Evolutionary conservation across 2,797 vertebrate genomes (phyloP).

Genomic region (Fundulus diaphanus): DNA sequence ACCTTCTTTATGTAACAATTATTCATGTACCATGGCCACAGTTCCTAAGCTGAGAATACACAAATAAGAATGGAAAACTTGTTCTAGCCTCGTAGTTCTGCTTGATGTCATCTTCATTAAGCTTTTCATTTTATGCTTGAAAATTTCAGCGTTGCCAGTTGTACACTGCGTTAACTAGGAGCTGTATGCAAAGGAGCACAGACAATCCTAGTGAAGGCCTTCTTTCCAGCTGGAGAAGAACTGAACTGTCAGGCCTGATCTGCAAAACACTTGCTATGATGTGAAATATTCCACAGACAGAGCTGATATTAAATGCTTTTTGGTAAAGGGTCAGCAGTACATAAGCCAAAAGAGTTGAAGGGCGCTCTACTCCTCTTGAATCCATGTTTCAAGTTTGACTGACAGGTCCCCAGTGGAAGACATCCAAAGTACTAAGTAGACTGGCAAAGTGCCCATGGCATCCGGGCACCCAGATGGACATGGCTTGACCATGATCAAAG

Average conservation of each 20-base stretch:
- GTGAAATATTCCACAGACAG: constrained; percentile 56
- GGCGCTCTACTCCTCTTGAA: constrained; percentile 52
- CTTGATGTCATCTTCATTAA: constrained; percentile 76
- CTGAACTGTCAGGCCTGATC: constrained; percentile 65
- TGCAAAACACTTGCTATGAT: constrained; percentile 63
- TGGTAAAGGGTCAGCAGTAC: constrained; percentile 55
- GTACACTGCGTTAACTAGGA: constrained; percentile 55
- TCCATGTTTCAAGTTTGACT: constrained; percentile 65
- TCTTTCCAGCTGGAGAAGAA: constrained; percentile 64
- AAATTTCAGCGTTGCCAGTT: constrained; percentile 59
- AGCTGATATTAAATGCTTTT: constrained; percentile 53
- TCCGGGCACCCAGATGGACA: constrained; percentile 74
- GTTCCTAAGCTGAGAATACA: background rate
- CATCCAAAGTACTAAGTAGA: constrained; percentile 68
- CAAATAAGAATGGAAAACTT: no score
- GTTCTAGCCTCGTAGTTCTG: constrained; percentile 47
- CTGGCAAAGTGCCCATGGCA: constrained; percentile 75
- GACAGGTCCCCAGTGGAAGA: constrained; percentile 71
- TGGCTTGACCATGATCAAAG: constrained; percentile 76
- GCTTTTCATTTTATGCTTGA: constrained; percentile 63
- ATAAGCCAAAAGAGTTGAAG: constrained; percentile 66
- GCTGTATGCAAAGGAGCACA: constrained; percentile 64
- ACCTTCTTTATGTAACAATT: constrained; percentile 55
- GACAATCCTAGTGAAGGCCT: constrained; percentile 63
- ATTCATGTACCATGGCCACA: constrained; percentile 51